phyloP scores from a whole-genome alignment of 2,797 vertebrate genomes.

The Clarias pachynema region DNA sequence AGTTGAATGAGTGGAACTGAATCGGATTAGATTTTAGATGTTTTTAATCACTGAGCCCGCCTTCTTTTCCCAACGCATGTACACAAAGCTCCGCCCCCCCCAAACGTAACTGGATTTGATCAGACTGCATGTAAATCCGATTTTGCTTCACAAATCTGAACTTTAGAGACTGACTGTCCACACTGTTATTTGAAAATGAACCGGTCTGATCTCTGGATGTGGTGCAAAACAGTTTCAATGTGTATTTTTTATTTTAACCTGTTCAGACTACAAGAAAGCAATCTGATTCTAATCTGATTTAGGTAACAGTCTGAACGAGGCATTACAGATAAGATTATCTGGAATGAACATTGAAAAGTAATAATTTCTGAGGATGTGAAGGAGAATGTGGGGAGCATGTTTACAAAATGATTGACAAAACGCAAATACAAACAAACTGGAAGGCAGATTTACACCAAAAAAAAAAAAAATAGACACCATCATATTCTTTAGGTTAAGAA shows the following conservation, averaged over 20 bases:
- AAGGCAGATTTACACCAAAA: background rate
- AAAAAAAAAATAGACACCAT: no score
- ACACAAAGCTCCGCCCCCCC: background rate
- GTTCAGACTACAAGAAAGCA: no score
- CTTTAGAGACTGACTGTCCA: no score
- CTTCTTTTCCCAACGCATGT: background rate
- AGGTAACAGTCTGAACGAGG: no score
- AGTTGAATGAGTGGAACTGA: background rate
- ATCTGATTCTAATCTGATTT: no score
- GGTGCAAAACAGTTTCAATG: no score
- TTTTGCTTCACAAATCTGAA: no score
- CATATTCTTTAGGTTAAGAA: background rate
- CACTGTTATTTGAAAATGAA: no score
- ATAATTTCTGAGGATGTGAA: background rate
- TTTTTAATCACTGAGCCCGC: background rate
- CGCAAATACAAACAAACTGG: background rate
- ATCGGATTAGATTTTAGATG: background rate
- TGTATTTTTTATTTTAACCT: no score
- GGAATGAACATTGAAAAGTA: background rate
- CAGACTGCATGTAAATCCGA: no score
- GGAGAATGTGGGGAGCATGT: background rate
- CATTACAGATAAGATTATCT: background rate
- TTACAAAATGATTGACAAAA: background rate
- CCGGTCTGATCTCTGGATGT: no score
- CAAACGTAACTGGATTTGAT: no score